These are phyloP conservation scores for Nasonia vitripennis DNA, from an alignment of 1,140 invertebrate genomes.

Conservation along the genomic window DNA sequence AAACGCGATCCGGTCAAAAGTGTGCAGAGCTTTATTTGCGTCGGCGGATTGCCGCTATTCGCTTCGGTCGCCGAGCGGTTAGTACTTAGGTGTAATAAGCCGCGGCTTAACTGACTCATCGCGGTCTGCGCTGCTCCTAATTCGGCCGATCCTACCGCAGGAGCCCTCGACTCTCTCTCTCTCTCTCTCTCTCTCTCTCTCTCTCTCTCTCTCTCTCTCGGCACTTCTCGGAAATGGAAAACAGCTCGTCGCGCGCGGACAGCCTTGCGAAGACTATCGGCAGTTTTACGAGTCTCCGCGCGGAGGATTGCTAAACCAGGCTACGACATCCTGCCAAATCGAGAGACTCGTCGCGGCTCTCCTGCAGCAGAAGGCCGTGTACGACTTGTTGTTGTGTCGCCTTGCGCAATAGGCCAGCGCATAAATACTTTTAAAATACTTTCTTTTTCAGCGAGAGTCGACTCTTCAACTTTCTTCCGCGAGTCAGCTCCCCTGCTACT, in stretches of 20 bases:
- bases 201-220: not conserved
- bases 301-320: not conserved
- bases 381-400: too few species aligned
- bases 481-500: too few species aligned
- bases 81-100: not conserved
- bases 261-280: not conserved
- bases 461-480: too few species aligned
- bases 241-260: not conserved
- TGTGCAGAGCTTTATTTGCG: too few species aligned
- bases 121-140: not conserved
- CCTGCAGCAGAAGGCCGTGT: not conserved
- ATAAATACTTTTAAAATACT: too few species aligned
- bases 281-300: not conserved
- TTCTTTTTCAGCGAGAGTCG: too few species aligned
- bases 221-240: not conserved
- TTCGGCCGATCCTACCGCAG: not conserved
- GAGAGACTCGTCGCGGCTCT: constrained; percentile 4
- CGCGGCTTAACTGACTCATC: not conserved
- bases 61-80: too few species aligned
- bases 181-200: too few species aligned
- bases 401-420: too few species aligned
- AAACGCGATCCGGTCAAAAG: too few species aligned
- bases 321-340: not conserved
- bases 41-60: too few species aligned
- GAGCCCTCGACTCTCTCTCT: not conserved